Evolutionary conservation across 1,140 invertebrate genomes (phyloP).

Genomic region (Chionoecetes opilio): DNA sequence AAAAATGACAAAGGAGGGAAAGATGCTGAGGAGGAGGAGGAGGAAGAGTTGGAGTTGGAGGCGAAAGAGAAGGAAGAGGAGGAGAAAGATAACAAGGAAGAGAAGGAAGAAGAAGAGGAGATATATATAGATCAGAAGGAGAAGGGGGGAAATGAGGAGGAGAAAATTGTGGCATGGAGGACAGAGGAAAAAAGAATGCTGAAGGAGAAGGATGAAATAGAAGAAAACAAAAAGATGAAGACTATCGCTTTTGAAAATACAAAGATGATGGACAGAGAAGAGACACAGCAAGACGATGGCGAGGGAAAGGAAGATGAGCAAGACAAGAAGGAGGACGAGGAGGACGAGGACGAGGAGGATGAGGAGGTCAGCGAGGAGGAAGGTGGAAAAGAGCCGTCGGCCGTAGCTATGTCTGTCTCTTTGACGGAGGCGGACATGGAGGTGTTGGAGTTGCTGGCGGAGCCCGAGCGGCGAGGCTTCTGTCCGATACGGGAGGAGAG

Average conservation of each 20-base stretch:
- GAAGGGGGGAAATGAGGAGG: neutral
- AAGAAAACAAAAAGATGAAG: neutral
- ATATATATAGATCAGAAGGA: neutral
- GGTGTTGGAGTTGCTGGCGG: slow-evolving; percentile 58
- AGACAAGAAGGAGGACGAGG: neutral
- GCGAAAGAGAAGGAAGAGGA: neutral
- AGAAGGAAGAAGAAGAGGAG: neutral
- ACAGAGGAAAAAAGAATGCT: neutral
- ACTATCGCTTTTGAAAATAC: neutral
- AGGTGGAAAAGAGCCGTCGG: slow-evolving; percentile 1
- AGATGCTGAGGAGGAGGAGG: neutral
- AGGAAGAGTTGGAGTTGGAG: neutral
- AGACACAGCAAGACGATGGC: no score
- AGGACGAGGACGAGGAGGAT: neutral
- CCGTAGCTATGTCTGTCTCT: slow-evolving; percentile 48
- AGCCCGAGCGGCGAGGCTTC: slow-evolving; percentile 56
- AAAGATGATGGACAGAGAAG: neutral
- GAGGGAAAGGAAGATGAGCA: neutral
- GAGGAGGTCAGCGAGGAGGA: slow-evolving; percentile 42
- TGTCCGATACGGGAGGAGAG: slow-evolving; percentile 54
- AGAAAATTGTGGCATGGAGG: neutral
- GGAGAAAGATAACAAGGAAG: neutral
- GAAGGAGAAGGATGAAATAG: neutral
- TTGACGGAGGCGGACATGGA: slow-evolving; percentile 71
- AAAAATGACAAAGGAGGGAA: no score